These are phyloP conservation scores for Parazoanthus atlanticus DNA, from an alignment of 92 coral and sea anemone species.

Conservation along the genomic window DNA sequence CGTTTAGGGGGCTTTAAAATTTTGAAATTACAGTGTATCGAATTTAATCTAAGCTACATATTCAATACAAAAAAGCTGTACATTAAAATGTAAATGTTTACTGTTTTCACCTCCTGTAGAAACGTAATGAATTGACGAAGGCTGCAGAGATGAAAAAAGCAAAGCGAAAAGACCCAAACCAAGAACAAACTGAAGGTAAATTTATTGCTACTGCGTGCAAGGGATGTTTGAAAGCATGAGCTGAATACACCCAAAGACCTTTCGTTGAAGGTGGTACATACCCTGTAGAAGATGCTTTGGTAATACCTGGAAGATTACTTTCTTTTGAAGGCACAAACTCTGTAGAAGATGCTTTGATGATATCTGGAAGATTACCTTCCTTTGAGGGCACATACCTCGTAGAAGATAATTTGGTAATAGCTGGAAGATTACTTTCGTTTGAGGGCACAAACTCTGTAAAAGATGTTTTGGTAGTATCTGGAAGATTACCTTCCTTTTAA, in stretches of 20 bases:
- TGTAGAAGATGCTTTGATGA: neutral
- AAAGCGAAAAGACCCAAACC: slow-evolving; percentile 43
- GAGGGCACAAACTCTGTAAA: too few relatives aligned
- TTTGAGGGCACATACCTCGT: neutral
- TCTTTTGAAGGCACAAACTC: neutral
- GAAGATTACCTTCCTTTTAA: neutral
- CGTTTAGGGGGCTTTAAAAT: neutral
- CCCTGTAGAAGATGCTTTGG: too few relatives aligned
- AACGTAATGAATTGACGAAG: slow-evolving; percentile 46
- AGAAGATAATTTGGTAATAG: too few relatives aligned
- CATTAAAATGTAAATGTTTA: neutral
- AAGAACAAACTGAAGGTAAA: slow-evolving; percentile 66
- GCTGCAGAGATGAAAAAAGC: slow-evolving; percentile 51
- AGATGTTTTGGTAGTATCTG: too few relatives aligned
- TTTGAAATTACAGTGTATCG: too few relatives aligned
- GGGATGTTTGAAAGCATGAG: neutral
- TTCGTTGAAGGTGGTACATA: neutral
- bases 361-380: neutral
- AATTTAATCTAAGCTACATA: too few relatives aligned
- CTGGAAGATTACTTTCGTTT: too few relatives aligned
- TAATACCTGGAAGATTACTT: neutral
- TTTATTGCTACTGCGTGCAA: neutral
- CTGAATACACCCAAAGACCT: neutral
- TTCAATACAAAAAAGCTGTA: too few relatives aligned
- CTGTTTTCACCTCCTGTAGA: slow-evolving; percentile 12